A percentile compares a stretch with the other conserved stretches of the same genome.
These are phyloP conservation scores for Drosophila aldrichi DNA, from an alignment of 2,888 invertebrate genomes.

Conservation along the genomic window DNA sequence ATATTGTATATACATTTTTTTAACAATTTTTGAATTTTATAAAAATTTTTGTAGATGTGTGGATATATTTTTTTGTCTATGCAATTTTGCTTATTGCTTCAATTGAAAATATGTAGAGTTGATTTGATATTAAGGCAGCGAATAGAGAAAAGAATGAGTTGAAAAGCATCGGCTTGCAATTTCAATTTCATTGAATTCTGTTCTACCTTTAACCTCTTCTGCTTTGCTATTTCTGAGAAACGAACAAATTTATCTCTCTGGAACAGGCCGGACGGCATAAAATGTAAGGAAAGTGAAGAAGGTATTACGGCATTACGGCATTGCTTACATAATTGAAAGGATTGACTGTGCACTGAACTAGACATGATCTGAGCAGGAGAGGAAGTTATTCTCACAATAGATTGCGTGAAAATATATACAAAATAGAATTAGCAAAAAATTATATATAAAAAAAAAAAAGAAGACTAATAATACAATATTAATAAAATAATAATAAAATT, in stretches of 20 bases:
- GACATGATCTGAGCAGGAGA: too few species aligned
- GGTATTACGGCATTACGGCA: not conserved
- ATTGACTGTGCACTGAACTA: too few species aligned
- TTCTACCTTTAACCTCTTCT: not conserved
- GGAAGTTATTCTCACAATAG: too few species aligned
- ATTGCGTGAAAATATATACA: too few species aligned
- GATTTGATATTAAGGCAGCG: not conserved
- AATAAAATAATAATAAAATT: too few species aligned
- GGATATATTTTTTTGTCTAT: not conserved
- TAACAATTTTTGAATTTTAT: not conserved
- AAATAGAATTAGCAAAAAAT: too few species aligned
- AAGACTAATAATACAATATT: too few species aligned
- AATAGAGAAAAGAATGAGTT: not conserved
- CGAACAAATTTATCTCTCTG: not conserved
- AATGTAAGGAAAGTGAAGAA: not conserved
- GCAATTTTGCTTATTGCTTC: not conserved
- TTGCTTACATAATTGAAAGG: not conserved
- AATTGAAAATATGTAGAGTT: not conserved
- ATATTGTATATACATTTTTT: too few species aligned
- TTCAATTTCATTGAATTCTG: not conserved
- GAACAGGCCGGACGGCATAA: not conserved
- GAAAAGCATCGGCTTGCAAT: not conserved
- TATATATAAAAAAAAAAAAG: too few species aligned
- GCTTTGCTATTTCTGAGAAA: not conserved
- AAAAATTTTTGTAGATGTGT: not conserved